Evolutionary conservation across 2,113 vertebrate genomes (phyloP), one percentile per base, ranked within the genome.

Genomic region (Phylloscopus trochilus): DNA sequence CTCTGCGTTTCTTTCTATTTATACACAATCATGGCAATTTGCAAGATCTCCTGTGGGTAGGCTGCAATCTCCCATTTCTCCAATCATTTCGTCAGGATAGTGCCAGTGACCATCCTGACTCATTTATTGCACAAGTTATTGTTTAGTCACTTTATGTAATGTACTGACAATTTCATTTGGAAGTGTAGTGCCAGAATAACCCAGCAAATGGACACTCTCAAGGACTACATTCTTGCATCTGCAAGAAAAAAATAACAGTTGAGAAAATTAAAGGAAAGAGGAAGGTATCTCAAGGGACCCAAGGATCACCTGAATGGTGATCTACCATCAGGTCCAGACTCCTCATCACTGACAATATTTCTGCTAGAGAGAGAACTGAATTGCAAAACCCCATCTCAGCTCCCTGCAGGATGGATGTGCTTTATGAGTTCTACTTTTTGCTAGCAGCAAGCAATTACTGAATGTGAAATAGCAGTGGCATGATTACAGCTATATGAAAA

Each of bases 1-100:
- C 75, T 92, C 59, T 86, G 64, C 46, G 4, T 83, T 77, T 92
- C 72, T 88, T 90, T 81, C 83, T 77, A 78, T 92, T 95, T 92
- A 82, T 72, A 91, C 41, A 64, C 69, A 52, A 33, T 28, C 33
- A 64, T 11, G 73, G 66, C 68, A 72, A 82, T 90, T 81, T 83
- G 47, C 64, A 69, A 78, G 51, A 52, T 77, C 41, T 95, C 93
- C 56, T 56, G 31, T 75, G 79, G 62, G 31, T 83, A 92, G 86
- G 51, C 58, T 90, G 49, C 41, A 39, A 21, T 68, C 52, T 88
- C 56, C 53, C 35, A 41, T 44, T 74, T 90, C 67, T 79, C 44
- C 73, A 58, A 22, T 63, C 3, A 0, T 72, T 72, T 78, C 72
- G 33, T 52, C 88, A 90, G 83, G 66, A 33, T 37, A 68, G 21